Percentiles rank a stretch among this genome's conserved stretches.
Conservation (phyloP, 2,113 vertebrate species). For the Nothocercus julius region DNA sequence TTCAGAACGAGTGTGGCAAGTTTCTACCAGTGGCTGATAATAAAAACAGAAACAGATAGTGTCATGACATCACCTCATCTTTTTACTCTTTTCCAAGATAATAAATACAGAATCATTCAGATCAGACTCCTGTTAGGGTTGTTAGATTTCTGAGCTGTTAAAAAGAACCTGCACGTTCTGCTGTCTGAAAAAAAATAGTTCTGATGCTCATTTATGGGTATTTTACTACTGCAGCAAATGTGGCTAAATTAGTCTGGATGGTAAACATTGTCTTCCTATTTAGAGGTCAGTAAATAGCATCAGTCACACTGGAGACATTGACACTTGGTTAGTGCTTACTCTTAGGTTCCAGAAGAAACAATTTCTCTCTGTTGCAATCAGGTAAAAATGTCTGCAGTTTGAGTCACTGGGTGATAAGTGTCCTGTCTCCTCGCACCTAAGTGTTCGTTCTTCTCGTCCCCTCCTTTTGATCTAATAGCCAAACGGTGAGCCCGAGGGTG, state of each 20-base stretch:
- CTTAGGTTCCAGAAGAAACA: not conserved
- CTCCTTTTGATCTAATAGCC: not conserved
- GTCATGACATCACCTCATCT: not conserved
- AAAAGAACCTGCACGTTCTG: not conserved
- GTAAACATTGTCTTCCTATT: not conserved
- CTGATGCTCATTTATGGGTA: not conserved
- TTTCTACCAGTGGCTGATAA: not conserved
- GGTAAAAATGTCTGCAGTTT: not conserved
- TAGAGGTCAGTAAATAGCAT: not conserved
- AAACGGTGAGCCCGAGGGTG: not conserved
- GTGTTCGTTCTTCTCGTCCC: not conserved
- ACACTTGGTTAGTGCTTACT: not conserved
- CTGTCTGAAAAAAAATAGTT: not conserved
- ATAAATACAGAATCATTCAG: not conserved
- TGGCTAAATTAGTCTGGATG: not conserved
- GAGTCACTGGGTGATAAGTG: not conserved
- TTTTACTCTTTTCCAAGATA: not conserved
- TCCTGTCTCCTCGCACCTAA: not conserved
- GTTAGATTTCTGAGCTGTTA: not conserved
- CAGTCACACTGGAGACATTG: fast-evolving
- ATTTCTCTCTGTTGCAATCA: not conserved
- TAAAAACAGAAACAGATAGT: not conserved
- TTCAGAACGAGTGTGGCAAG: not conserved
- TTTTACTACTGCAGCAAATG: not conserved
- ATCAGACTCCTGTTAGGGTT: not conserved